Evolutionary conservation across 2,797 vertebrate species (phyloP).

Genomic region (Anguilla anguilla): DNA sequence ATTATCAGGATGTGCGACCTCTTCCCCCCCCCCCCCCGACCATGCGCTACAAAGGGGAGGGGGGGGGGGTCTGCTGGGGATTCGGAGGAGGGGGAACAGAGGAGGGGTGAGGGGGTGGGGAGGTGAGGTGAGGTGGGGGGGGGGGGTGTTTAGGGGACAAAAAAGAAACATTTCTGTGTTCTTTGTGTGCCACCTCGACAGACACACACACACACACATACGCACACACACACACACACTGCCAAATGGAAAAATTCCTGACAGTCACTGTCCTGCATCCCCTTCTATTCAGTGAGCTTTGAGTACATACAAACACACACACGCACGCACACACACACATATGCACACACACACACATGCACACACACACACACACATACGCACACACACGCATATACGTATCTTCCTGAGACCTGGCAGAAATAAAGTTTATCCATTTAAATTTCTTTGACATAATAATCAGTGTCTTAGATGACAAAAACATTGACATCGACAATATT

Average conservation of each 20-base stretch:
- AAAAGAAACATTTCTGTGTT: conserved; percentile 19
- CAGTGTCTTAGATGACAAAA: no score
- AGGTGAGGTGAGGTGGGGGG: conserved; percentile 40
- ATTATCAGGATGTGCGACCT: conserved; percentile 29
- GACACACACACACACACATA: background rate
- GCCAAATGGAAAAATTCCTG: background rate
- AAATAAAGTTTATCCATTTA: no score
- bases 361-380: no score
- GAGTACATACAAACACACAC: no score
- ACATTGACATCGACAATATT: no score
- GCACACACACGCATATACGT: no score
- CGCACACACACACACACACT: no score
- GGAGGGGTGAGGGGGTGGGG: conserved; percentile 52
- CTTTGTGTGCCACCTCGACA: background rate
- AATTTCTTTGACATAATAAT: no score
- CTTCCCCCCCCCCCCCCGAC: conserved; percentile 5
- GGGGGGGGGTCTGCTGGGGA: conserved; percentile 60
- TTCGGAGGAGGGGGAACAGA: conserved; percentile 75
- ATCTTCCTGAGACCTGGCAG: no score
- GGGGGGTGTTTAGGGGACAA: conserved; percentile 39
- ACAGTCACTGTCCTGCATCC: background rate
- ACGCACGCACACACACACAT: no score
- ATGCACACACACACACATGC: no score
- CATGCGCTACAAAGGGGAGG: conserved; percentile 13
- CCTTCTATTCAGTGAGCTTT: no score